phyloP scores from a whole-genome alignment of 2,797 vertebrate genomes.

The Prunella strophiata region DNA sequence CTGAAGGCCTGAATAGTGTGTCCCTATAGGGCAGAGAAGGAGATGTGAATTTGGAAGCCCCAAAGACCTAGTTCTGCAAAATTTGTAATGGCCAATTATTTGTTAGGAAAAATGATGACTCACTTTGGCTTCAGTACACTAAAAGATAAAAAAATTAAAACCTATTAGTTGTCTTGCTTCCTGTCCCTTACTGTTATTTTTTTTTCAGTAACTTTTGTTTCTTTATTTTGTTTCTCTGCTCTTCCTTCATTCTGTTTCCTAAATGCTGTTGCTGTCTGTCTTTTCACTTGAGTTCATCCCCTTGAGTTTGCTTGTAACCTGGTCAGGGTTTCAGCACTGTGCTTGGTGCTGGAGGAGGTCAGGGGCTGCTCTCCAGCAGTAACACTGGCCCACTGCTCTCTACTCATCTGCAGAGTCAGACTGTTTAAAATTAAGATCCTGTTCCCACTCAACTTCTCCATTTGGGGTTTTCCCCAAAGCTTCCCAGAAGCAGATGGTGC shows the following conservation, averaged over 20 bases:
- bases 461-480: slow-evolving; percentile 53
- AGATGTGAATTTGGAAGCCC: background rate
- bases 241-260: background rate
- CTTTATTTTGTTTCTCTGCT: background rate
- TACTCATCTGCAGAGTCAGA: slow-evolving; percentile 41
- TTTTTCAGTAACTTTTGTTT: background rate
- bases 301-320: background rate
- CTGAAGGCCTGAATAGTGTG: background rate
- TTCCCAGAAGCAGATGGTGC: slow-evolving; percentile 54
- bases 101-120: background rate
- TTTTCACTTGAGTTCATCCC: background rate
- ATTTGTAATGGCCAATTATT: background rate
- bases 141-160: background rate
- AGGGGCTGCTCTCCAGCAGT: background rate
- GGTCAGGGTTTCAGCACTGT: background rate
- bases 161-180: background rate
- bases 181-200: background rate
- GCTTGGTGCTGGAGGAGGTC: background rate
- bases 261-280: background rate
- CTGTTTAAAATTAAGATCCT: slow-evolving; percentile 48
- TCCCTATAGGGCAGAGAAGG: background rate
- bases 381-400: background rate
- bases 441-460: slow-evolving; percentile 58
- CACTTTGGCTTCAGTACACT: background rate
- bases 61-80: background rate